phyloP scores from a whole-genome alignment of 92 coral and sea anemone genomes.

The Porites lobata region DNA sequence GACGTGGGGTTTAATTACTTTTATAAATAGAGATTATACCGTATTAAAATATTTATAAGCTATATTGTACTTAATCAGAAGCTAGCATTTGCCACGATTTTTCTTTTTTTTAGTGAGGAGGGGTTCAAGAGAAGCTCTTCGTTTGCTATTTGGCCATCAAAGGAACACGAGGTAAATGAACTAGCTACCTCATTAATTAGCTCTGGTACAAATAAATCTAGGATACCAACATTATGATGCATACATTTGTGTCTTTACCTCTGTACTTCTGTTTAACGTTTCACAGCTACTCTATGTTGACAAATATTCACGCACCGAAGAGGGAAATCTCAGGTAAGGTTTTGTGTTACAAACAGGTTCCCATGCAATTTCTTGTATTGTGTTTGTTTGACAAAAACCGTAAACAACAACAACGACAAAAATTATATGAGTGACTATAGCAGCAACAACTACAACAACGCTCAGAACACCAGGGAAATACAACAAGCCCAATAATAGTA shows the following conservation, averaged over 20 bases:
- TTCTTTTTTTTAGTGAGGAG: slow-evolving; percentile 54
- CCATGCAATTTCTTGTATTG: not conserved
- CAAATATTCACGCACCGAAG: too few species aligned
- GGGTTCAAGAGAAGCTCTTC: slow-evolving; percentile 65
- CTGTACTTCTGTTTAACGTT: not conserved
- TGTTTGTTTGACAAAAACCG: not conserved
- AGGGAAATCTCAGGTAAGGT: slow-evolving; percentile 32
- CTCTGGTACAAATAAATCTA: too few species aligned
- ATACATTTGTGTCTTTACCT: not conserved
- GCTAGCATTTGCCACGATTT: not conserved
- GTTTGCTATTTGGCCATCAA: slow-evolving; percentile 80
- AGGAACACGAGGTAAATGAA: slow-evolving; percentile 54
- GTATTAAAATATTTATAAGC: too few species aligned
- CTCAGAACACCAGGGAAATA: too few species aligned
- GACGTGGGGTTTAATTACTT: too few species aligned
- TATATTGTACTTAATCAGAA: not conserved
- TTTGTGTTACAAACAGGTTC: too few species aligned
- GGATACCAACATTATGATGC: not conserved
- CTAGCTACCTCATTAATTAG: too few species aligned
- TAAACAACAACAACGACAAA: too few species aligned
- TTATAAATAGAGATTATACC: too few species aligned
- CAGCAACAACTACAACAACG: too few species aligned
- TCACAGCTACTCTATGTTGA: slow-evolving; percentile 11
- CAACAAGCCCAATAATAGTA: too few species aligned
- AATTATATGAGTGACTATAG: too few species aligned